Percentiles rank a stretch among this genome's conserved stretches.
Conservation (phyloP, 2,888 invertebrate species). For the Odontothrips loti region DNA sequence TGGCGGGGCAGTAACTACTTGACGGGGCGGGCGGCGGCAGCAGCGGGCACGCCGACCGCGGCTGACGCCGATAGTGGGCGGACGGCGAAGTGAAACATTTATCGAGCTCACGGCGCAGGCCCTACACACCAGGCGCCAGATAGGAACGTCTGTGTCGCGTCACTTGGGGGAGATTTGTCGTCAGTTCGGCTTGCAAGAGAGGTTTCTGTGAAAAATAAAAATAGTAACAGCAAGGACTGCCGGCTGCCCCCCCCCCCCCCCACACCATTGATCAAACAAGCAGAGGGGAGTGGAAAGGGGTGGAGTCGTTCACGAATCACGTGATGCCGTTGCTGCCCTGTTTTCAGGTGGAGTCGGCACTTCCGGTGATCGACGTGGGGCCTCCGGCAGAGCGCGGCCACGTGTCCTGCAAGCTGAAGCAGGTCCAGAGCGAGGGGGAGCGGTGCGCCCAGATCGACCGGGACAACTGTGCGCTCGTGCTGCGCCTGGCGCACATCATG, state of each 20-base stretch:
- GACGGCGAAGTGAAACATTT: too few species aligned
- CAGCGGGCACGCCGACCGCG: too few species aligned
- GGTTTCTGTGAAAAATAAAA: neutral
- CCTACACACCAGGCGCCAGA: too few species aligned
- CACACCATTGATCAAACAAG: neutral
- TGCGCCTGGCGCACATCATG: conserved; percentile 64
- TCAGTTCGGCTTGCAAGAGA: neutral
- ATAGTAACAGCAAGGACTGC: neutral
- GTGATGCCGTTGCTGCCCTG: neutral
- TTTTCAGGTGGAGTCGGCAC: conserved; percentile 57
- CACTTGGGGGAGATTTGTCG: too few species aligned
- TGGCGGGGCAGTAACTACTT: too few species aligned
- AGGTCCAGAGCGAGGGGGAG: conserved; percentile 64
- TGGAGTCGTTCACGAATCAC: neutral
- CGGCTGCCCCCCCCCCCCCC: neutral
- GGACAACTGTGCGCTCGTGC: conserved; percentile 65
- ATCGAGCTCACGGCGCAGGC: too few species aligned
- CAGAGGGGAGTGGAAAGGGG: neutral
- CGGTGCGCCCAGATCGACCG: conserved; percentile 59
- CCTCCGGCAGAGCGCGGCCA: conserved; percentile 62
- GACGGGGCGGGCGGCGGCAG: too few species aligned
- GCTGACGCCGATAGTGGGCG: too few species aligned
- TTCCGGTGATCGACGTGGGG: conserved; percentile 63
- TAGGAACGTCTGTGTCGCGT: too few species aligned
- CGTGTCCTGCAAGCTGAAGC: conserved; percentile 64